phyloP scores from a whole-genome alignment of 2,113 vertebrate species.

The Erythrocercus mccallii region DNA sequence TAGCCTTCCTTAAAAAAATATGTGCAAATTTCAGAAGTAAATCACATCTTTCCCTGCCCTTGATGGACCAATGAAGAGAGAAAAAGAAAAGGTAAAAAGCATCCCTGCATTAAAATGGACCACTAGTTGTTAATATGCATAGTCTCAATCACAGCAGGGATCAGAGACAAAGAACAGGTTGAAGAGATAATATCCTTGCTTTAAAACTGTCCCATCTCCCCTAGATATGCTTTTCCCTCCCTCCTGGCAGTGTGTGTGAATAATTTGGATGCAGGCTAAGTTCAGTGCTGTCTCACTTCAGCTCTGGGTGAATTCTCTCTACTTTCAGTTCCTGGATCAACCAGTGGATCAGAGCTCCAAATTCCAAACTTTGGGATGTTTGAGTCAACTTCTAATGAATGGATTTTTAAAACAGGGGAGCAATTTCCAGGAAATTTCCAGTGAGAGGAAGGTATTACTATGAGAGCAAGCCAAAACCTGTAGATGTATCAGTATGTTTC shows the following conservation, averaged over 20 bases:
- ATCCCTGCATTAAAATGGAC: neutral
- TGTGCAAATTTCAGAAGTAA: neutral
- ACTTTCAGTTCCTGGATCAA: neutral
- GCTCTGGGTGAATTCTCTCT: neutral
- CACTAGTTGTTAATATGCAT: neutral
- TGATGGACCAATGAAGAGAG: neutral
- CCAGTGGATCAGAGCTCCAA: neutral
- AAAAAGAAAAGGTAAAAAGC: neutral
- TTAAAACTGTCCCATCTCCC: neutral
- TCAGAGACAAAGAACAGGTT: slow-evolving; percentile 37
- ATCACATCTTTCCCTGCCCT: neutral
- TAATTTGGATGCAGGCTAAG: neutral
- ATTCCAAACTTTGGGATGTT: neutral
- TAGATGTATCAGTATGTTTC: neutral
- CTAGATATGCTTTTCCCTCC: neutral
- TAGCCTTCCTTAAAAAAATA: neutral
- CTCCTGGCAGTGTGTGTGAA: neutral
- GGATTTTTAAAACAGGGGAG: neutral
- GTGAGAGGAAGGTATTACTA: neutral
- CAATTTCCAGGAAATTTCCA: neutral
- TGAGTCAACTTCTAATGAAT: neutral
- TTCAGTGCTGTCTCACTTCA: neutral
- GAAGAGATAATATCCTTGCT: slow-evolving; percentile 25
- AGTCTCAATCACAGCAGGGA: slow-evolving; percentile 15
- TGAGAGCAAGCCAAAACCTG: neutral